These are phyloP conservation scores for Stomorhina lunata DNA, from an alignment of 2,888 invertebrate genomes.

Conservation along the genomic window DNA sequence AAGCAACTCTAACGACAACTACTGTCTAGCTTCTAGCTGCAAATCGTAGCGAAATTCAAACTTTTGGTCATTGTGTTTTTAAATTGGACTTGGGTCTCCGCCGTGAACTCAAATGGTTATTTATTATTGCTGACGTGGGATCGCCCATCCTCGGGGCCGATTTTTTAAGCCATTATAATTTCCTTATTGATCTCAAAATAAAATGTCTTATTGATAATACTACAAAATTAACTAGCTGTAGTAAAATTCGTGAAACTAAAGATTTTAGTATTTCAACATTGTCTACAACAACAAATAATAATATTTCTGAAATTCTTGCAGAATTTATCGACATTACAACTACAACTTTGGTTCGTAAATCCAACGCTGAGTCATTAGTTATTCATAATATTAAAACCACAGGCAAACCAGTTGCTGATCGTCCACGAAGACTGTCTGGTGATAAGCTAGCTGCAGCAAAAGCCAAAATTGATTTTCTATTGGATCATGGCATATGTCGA, in stretches of 20 bases:
- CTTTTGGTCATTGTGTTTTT: constrained; percentile 47
- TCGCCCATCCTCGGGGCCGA: constrained; percentile 64
- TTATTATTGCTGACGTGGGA: constrained; percentile 60
- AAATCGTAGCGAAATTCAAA: constrained; percentile 59
- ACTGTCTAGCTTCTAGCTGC: constrained; percentile 62
- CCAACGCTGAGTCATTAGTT: neutral
- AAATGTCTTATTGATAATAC: constrained; percentile 38
- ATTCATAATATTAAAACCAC: constrained; percentile 37
- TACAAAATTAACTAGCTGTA: constrained; percentile 23
- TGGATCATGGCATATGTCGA: too few relatives aligned
- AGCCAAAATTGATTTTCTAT: too few relatives aligned
- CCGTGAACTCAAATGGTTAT: constrained; percentile 61
- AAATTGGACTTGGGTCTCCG: constrained; percentile 60
- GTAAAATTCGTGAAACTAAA: constrained; percentile 8
- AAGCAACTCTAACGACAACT: neutral
- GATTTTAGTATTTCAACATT: constrained; percentile 37
- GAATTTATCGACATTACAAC: constrained; percentile 40
- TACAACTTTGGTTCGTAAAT: constrained; percentile 7
- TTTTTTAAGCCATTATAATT: constrained; percentile 40
- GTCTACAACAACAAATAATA: neutral
- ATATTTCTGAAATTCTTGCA: too few relatives aligned
- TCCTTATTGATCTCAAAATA: constrained; percentile 57
- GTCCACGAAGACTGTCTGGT: too few relatives aligned
- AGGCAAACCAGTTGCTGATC: constrained; percentile 33
- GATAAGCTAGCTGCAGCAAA: too few relatives aligned